Base-by-base conservation (phyloP, 2,888 invertebrate genomes). In the Leptothorax acervorum region DNA sequence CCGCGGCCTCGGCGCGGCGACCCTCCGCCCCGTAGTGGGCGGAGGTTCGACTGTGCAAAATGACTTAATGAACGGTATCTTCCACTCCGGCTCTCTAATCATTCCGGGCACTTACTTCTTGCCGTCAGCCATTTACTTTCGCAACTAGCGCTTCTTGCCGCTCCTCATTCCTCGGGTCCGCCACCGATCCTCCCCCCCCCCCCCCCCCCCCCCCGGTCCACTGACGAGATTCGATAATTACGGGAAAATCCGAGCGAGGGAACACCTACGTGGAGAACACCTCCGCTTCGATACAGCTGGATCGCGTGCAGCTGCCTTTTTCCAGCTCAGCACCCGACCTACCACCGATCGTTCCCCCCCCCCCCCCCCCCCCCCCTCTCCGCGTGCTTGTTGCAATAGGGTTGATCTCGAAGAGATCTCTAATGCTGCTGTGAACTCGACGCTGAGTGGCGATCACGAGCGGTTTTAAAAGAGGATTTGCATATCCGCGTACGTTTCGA, bases 51-150 rank as follows among this genome's bases (percentile, higher is more conserved):
- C 91, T 88, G 90, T 87, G 89, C 87, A 87, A 91, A 91, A 91
- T 89, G 91, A 91, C 91, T 91, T 91, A 91, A 91, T 88, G 91
- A 91, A 91, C 91, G 89, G 90, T 90, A 91, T 91, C 90, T 89
- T 89, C 91, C 83, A 86, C 90, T 82, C 76, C 82, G 86, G 86
- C 89, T 91, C 91, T 90, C 90, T 91, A 90, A 90, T 91, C 91
- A 91, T 91, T 90, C 88, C 89, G 78, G 87, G 87, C 90, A 91
- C 90, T 91, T 91, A 89, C 89, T 88, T 91, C 91, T 88, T 89
- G 86, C 91, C 88, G 86, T 89, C 86, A 90, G 89, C 89, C 91
- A 91, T 91, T 91, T 91, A 91, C 90, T 91, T 91, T 91, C 85
- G 84, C 90, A 88, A 91, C 91, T 90, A 84, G 86, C 84, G 87